Base-by-base conservation (phyloP, 2,888 invertebrate genomes). In the Brenthis daphne region DNA sequence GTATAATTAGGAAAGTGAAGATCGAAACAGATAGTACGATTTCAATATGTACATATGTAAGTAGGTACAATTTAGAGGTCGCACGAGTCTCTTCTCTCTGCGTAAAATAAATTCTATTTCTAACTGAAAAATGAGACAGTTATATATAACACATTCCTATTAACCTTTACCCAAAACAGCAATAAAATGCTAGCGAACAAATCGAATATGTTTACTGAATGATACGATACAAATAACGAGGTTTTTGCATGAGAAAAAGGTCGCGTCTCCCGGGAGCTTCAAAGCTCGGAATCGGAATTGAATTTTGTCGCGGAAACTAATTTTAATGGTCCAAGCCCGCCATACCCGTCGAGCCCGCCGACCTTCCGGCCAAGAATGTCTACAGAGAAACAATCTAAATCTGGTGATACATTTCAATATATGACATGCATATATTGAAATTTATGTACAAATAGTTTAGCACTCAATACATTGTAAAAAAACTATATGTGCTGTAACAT, bases 231-330 rank as follows among this genome's bases (percentile, higher is more conserved):
- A 60, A 50, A 60, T 50, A 60, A 50, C 53, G 65, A 67, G 57
- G 51, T 64, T 70, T 63, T 55, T 57, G 60, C 67, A 64, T 51
- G 51, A 56, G 57, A 57, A 61, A 71, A 71, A 73, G 76, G 57
- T 69, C 69, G 53, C 71, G 67, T 77, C 80, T 76, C 77, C 47
- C 6, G 77, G 75, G 82, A 73, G 69, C 37, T 43, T 43, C 37
- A 43, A 43, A 43, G 37, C 68, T 75, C 75, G 72, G 76, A 60
- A 69, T 66, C 74, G 70, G 80, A 84, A 85, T 86, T 84, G 82
- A 85, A 85, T 84, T 81, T 77, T 77, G 80, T 77, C 77, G 78
- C 79, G 75, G 77, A 82, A 85, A 85, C 84, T 84, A 84, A 87
- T 85, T 85, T 83, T 82, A 84, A 86, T 83, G 80, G 79, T 33